Percentiles rank a stretch among this genome's conserved stretches.
Evolutionary conservation across 2,113 vertebrate species (phyloP).

Genomic region (Sylvia atricapilla): DNA sequence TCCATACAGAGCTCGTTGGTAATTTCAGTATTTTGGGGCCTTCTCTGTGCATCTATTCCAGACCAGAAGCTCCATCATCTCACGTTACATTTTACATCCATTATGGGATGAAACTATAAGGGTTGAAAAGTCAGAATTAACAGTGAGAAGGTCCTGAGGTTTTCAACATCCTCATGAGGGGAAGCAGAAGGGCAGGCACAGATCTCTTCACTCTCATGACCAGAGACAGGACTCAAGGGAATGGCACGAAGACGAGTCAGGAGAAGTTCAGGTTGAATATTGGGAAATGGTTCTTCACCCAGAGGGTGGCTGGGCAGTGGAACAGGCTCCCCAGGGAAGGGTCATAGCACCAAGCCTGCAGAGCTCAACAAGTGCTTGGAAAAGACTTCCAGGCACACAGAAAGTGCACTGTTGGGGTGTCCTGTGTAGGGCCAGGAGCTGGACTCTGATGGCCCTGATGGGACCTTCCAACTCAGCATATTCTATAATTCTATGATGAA

Average conservation of each 20-base stretch:
- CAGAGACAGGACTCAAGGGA: neutral
- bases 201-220: neutral
- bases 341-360: neutral
- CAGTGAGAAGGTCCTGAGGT: neutral
- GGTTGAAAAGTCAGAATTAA: neutral
- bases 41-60: neutral
- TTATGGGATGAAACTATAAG: neutral
- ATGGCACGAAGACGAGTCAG: neutral
- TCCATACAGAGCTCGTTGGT: accelerated
- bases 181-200: neutral
- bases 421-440: neutral
- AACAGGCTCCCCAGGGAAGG: neutral
- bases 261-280: neutral
- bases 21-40: neutral
- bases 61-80: neutral
- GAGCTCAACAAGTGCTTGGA: neutral
- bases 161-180: neutral
- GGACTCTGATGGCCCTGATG: neutral
- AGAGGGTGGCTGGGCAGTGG: neutral
- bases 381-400: neutral
- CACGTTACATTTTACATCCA: neutral
- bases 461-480: neutral
- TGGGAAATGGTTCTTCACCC: neutral
- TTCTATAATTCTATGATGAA: neutral
- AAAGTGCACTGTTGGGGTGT: neutral